Base-by-base conservation (phyloP, 2,888 invertebrate genomes). In the Antheraea assamensis region DNA sequence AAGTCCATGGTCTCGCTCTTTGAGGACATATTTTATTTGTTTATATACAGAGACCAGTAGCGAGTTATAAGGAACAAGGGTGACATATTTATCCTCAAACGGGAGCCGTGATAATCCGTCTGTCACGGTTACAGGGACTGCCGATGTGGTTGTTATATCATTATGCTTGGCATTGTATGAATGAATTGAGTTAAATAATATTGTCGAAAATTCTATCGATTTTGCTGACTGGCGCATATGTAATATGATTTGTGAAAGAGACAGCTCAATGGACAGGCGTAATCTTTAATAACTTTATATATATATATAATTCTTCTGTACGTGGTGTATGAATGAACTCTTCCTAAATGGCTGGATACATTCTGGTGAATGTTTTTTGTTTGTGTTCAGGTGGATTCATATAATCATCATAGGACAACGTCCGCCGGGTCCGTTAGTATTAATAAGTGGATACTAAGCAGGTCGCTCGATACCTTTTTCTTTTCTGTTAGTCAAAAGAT, bases 61-160 rank as follows among this genome's bases (percentile, higher is more conserved):
- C 21, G 27, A n/a, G 24, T 17, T 49, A 66, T n/a, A 15, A 70
- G 52, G 52, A 66, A 64, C 31, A 58, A 47, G 30, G 27, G 42
- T 75, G 66, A n/a, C 42, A 74, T 64, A 30, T 64, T 80, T 73
- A 58, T 42, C 24, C 8, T 35, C n/a, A n/a, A 42, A 70, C 76
- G 75, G 76, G 72, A 80, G 79, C 82, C 81, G 83, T 83, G 79
- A 78, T 84, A 88, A 89, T 88, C 83, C 84, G 80, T 88, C 79
- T 76, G 84, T 79, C 75, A 75, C 76, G 86, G 81, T 74, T 78
- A 75, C 81, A 83, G 80, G 83, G 84, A 83, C 78, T 75, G 73
- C 76, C 79, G 85, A 78, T 79, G 80, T 81, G 83, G 81, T 77
- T 77, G 78, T 83, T 83, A 81, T 72, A 47, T 74, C 76, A 79